Percentiles rank a stretch among this genome's conserved stretches.
Evolutionary conservation across 2,113 vertebrate genomes (phyloP).

Genomic region (Anguilla rostrata): DNA sequence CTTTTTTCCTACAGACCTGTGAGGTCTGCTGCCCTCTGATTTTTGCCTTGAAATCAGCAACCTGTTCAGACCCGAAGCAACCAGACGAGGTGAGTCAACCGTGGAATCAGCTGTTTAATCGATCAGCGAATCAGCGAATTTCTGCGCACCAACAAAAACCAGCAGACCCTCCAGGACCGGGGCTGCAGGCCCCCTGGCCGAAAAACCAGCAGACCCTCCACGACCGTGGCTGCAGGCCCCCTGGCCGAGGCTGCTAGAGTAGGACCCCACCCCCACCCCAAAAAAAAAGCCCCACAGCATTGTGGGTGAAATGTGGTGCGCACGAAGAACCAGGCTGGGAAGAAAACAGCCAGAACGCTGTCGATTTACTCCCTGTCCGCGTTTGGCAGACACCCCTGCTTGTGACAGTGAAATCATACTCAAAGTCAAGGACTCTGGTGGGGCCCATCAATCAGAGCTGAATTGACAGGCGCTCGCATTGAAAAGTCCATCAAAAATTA

Average conservation of each 20-base stretch:
- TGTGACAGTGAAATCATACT: constrained; percentile 1
- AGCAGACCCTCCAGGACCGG: neutral
- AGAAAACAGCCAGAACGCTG: neutral
- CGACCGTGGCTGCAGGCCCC: too few species aligned
- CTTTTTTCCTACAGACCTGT: too few species aligned
- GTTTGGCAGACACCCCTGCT: neutral
- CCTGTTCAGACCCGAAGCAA: too few species aligned
- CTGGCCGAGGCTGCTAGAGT: neutral
- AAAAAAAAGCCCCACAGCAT: neutral
- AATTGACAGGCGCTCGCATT: constrained; percentile 1
- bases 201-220: neutral
- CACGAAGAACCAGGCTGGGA: neutral
- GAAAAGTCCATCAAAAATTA: neutral
- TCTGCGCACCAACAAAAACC: too few species aligned
- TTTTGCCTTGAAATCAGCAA: too few species aligned
- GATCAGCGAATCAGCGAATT: too few species aligned
- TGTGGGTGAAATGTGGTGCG: neutral
- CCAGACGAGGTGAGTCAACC: too few species aligned
- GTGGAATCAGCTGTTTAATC: too few species aligned
- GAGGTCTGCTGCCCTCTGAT: too few species aligned
- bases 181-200: too few species aligned
- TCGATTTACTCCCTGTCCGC: neutral
- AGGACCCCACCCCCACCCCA: too few species aligned
- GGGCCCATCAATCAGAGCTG: neutral
- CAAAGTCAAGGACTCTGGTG: neutral